Evolutionary conservation across 2,113 vertebrate genomes (phyloP).

Genomic region (Kryptolebias marmoratus): DNA sequence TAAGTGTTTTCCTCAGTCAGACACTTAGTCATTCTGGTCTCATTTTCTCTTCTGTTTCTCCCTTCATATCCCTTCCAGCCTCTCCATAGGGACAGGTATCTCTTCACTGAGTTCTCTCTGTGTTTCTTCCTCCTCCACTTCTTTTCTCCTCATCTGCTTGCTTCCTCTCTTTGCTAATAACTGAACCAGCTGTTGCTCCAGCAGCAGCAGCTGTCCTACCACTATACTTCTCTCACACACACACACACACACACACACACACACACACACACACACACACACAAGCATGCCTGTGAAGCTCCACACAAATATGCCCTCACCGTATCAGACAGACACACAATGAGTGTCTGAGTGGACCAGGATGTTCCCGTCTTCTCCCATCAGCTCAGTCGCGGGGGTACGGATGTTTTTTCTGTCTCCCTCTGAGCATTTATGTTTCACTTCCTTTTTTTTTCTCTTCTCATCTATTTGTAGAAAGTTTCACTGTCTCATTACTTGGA

Average conservation of each 20-base stretch:
- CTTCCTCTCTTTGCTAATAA: slow-evolving; percentile 50
- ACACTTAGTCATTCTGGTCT: slow-evolving; percentile 28
- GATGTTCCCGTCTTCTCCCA: slow-evolving; percentile 58
- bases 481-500: slow-evolving; percentile 1
- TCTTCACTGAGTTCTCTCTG: slow-evolving; percentile 29
- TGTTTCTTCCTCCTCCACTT: slow-evolving; percentile 17
- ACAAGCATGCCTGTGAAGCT: slow-evolving; percentile 16
- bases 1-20: slow-evolving; percentile 30
- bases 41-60: slow-evolving; percentile 9
- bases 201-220: slow-evolving; percentile 48
- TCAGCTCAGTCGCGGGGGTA: slow-evolving; percentile 38
- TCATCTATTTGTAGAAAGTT: slow-evolving; percentile 15
- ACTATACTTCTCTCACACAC: slow-evolving; percentile 40
- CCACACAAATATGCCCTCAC: slow-evolving; percentile 21
- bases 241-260: slow-evolving; percentile 24
- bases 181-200: slow-evolving; percentile 60
- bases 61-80: slow-evolving; percentile 25
- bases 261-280: slow-evolving; percentile 22
- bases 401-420: slow-evolving; percentile 67
- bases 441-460: slow-evolving; percentile 26
- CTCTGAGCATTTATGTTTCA: slow-evolving; percentile 36
- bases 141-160: slow-evolving; percentile 25
- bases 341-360: slow-evolving; percentile 34
- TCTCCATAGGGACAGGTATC: slow-evolving; percentile 48
- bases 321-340: slow-evolving; percentile 15